Evolutionary conservation across 2,888 invertebrate genomes (phyloP).

Genomic region (Brachynemurus nebulosus): DNA sequence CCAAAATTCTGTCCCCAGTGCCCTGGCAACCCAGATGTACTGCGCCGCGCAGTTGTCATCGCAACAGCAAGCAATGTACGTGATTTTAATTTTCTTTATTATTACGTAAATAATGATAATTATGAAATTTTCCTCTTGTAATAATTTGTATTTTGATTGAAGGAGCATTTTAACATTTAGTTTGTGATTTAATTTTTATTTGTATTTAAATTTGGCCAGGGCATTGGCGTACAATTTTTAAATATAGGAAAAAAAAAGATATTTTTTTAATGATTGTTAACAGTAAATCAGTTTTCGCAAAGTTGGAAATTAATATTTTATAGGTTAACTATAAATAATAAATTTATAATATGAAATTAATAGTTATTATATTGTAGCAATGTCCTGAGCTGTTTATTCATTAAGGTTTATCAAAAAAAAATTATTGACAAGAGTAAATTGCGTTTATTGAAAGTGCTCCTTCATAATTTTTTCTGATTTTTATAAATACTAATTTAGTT

Average conservation of each 20-base stretch:
- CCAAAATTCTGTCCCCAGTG: slow-evolving; percentile 63
- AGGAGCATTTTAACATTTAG: background rate
- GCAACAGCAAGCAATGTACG: slow-evolving; percentile 91
- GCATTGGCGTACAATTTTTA: slow-evolving; percentile 61
- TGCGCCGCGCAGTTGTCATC: slow-evolving; percentile 81
- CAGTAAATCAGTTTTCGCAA: too few species aligned
- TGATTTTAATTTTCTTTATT: slow-evolving; percentile 25
- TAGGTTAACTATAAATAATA: background rate
- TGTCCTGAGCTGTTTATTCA: slow-evolving; percentile 31
- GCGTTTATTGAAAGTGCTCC: too few species aligned
- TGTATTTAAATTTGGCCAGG: slow-evolving; percentile 49
- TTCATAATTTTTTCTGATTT: slow-evolving; percentile 27
- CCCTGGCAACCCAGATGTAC: slow-evolving; percentile 94
- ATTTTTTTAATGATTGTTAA: too few species aligned
- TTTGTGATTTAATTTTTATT: slow-evolving; percentile 11
- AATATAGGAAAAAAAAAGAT: too few species aligned
- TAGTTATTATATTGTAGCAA: slow-evolving; percentile 27
- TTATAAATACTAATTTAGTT: slow-evolving; percentile 27
- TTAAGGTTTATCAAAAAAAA: too few species aligned
- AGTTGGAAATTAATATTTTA: too few species aligned
- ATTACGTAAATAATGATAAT: background rate
- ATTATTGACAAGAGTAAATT: too few species aligned
- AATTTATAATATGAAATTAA: background rate
- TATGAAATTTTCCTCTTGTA: slow-evolving; percentile 6
- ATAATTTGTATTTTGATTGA: slow-evolving; percentile 1